Evolutionary conservation across 2,113 vertebrate species (phyloP).

Genomic region (Chaetops frenatus): DNA sequence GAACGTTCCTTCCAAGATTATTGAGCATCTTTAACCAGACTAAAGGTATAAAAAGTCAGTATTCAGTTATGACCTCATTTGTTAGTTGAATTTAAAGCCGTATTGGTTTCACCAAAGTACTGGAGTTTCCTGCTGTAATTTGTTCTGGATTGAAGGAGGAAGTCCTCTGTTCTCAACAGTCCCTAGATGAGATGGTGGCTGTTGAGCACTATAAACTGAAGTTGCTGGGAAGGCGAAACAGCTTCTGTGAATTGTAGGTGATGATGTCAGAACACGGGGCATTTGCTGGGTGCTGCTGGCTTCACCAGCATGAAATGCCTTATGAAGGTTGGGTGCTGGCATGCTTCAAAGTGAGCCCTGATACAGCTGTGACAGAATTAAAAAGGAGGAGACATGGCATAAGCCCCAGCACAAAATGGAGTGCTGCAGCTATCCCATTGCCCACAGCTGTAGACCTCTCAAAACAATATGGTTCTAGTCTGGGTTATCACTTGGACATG

Average conservation of each 20-base stretch:
- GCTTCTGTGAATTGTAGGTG: background rate
- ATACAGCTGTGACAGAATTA: background rate
- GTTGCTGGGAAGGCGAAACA: background rate
- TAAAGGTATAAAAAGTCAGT: background rate
- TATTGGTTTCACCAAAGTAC: background rate
- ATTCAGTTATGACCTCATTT: background rate
- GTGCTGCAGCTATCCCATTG: background rate
- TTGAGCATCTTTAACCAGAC: background rate
- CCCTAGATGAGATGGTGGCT: background rate
- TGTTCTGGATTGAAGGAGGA: background rate
- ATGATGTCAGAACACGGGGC: background rate
- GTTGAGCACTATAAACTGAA: background rate
- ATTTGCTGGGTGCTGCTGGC: background rate
- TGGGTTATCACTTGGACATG: background rate
- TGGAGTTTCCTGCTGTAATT: background rate
- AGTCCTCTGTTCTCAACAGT: background rate
- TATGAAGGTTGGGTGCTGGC: background rate
- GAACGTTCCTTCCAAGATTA: background rate
- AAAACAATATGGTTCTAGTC: background rate
- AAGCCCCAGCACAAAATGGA: rapidly evolving
- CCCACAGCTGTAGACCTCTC: background rate
- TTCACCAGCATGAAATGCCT: background rate
- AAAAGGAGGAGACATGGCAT: background rate
- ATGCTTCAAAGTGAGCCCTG: background rate
- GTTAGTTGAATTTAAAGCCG: background rate